These are phyloP conservation scores for Lycophotia porphyrea DNA, from an alignment of 2,888 invertebrate species.

Conservation along the genomic window DNA sequence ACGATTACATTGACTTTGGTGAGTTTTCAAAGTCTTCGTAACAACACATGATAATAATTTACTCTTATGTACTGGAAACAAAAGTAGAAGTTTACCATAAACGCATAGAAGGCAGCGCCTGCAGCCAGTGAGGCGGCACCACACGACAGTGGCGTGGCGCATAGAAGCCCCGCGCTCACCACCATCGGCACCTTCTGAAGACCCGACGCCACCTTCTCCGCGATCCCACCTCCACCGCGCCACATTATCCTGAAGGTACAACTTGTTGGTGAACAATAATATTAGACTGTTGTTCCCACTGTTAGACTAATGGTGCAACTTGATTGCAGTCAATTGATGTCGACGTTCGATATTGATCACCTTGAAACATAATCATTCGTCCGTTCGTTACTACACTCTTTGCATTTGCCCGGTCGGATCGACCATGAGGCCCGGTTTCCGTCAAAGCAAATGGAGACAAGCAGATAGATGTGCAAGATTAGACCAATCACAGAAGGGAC, in stretches of 20 bases:
- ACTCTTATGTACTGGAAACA: not conserved
- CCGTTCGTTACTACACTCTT: not conserved
- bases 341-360: not conserved
- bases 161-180: slow-evolving; percentile 91
- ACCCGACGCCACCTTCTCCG: slow-evolving; percentile 92
- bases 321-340: not conserved
- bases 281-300: not conserved
- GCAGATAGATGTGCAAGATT: not conserved
- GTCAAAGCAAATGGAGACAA: not conserved
- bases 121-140: slow-evolving; percentile 93
- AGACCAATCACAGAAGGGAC: not conserved
- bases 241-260: slow-evolving; percentile 78
- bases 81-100: slow-evolving; percentile 89
- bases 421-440: not conserved
- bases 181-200: slow-evolving; percentile 92
- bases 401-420: too few species aligned
- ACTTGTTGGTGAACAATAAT: not conserved
- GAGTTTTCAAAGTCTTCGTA: not conserved
- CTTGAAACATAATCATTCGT: not conserved
- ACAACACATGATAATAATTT: not conserved
- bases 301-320: not conserved
- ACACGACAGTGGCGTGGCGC: slow-evolving; percentile 92
- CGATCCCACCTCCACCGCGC: slow-evolving; percentile 85
- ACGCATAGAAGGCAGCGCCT: slow-evolving; percentile 92
- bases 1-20: not conserved